Evolutionary conservation across 23 tunicate species (phyloP).

Genomic region (Diplosoma virens): DNA sequence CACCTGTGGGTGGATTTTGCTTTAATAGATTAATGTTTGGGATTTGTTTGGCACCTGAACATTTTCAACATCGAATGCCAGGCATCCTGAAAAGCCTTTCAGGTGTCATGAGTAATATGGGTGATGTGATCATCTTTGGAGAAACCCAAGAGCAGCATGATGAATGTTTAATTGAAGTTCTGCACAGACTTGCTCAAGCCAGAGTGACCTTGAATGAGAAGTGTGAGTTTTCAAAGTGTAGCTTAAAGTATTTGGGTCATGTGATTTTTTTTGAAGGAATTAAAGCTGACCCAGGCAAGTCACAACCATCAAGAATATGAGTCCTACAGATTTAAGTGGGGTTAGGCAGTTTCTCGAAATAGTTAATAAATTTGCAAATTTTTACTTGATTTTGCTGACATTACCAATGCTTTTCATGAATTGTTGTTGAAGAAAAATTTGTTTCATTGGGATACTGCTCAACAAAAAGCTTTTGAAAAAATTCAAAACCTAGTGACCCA

Average conservation of each 20-base stretch:
- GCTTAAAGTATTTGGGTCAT: slow-evolving; percentile 21
- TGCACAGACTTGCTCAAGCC: slow-evolving; percentile 7
- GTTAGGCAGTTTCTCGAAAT: no score
- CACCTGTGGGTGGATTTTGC: slow-evolving; percentile 35
- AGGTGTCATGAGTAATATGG: slow-evolving; percentile 29
- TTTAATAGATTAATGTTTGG: slow-evolving; percentile 49
- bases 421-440: no score
- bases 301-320: no score
- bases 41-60: slow-evolving; percentile 32
- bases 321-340: no score
- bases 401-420: no score
- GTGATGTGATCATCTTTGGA: slow-evolving; percentile 19
- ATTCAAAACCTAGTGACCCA: no score
- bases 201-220: slow-evolving; percentile 22
- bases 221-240: slow-evolving; percentile 11
- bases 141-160: slow-evolving; percentile 21
- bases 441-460: no score
- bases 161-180: background rate
- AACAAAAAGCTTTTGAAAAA: no score
- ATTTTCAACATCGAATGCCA: slow-evolving; percentile 14
- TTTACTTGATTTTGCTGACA: no score
- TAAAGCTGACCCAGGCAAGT: slow-evolving; percentile 25
- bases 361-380: no score
- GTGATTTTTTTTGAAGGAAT: slow-evolving; percentile 21
- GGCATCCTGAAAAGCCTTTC: background rate